A percentile compares a stretch with the other conserved stretches of the same genome.
Evolutionary conservation across 2,888 invertebrate genomes (phyloP).

Genomic region (Scaptomyza parva): DNA sequence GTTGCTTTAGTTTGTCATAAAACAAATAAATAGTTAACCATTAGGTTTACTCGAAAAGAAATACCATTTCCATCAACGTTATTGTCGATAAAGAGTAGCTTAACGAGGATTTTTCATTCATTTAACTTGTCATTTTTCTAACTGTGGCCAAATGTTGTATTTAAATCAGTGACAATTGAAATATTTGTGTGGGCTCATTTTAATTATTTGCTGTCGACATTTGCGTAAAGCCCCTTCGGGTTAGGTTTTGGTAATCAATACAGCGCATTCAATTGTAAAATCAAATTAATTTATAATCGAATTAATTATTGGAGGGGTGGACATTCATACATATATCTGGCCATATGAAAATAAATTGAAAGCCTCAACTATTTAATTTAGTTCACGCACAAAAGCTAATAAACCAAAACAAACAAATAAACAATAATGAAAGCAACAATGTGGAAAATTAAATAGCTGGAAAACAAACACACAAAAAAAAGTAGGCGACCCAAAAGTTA

Average conservation of each 20-base stretch:
- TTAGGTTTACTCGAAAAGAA: no score
- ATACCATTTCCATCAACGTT: no score
- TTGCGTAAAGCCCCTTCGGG: background rate
- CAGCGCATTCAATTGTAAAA: constrained; percentile 36
- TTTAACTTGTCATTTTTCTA: no score
- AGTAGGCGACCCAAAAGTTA: constrained; percentile 5
- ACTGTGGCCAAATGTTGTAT: no score
- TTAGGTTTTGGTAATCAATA: constrained; percentile 11
- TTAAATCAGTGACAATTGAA: background rate
- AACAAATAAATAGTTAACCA: no score
- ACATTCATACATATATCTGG: background rate
- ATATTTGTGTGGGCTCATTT: background rate
- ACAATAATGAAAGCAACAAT: constrained; percentile 47
- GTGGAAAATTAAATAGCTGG: constrained; percentile 16
- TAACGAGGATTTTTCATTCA: no score
- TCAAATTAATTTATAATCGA: constrained; percentile 36
- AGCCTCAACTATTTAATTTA: constrained; percentile 59
- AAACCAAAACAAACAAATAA: constrained; percentile 26
- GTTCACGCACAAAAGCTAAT: constrained; percentile 37
- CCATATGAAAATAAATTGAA: constrained; percentile 23
- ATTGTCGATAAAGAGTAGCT: no score
- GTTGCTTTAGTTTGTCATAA: no score
- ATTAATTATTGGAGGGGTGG: background rate
- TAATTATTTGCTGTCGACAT: constrained; percentile 3
- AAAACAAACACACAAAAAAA: no score